Evolutionary conservation across 2,888 invertebrate genomes (phyloP), one percentile per base, ranked within the genome.

Genomic region (Brassicogethes aeneus): DNA sequence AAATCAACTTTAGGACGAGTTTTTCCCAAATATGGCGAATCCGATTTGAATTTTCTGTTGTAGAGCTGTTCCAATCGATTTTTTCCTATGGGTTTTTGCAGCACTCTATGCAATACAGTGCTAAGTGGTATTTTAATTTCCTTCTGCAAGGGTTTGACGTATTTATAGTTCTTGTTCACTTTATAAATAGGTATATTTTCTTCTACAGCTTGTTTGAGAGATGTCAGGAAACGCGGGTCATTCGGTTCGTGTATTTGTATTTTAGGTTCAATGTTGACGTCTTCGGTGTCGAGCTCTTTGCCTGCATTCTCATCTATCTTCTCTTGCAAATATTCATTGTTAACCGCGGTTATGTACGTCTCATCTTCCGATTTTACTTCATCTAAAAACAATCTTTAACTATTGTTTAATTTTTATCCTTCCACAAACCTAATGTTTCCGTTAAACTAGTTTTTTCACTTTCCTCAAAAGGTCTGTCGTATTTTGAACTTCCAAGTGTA

Each of bases 151-250:
- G 38, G 39, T 34, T 43, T 44, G 16, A 55, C 30, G 13, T 49
- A 50, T 5, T 44, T 46, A 15, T 44, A 38, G 23, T 41, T 41
- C 30, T 48, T 38, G 35, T 49, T 43, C 10, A 56, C 44, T 44
- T 58, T 58, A 39, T 56, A 58, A 23, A 58, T 46, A 3, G 44
- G 41, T 7, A 23, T 31, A 17, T 44, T 37, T n/a, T 35, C 15
- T 17, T 43, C 36, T 3, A 42, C 37, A 2, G 53, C 50, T 12
- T 41, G 31, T 30, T 39, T 34, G 5, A 55, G 32, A 3, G 10
- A 12, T 5, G 3, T 8, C 12, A 32, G 12, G 14, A 32, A 12
- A 8, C 14, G 12, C 3, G 5, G 5, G 3, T 32, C 32, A 32
- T 32, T 13, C 14, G 5, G 7, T 10, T 12, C 14, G 13, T 12